Evolutionary conservation across 2,797 vertebrate species (phyloP).

Genomic region (Cryptoprocta ferox): DNA sequence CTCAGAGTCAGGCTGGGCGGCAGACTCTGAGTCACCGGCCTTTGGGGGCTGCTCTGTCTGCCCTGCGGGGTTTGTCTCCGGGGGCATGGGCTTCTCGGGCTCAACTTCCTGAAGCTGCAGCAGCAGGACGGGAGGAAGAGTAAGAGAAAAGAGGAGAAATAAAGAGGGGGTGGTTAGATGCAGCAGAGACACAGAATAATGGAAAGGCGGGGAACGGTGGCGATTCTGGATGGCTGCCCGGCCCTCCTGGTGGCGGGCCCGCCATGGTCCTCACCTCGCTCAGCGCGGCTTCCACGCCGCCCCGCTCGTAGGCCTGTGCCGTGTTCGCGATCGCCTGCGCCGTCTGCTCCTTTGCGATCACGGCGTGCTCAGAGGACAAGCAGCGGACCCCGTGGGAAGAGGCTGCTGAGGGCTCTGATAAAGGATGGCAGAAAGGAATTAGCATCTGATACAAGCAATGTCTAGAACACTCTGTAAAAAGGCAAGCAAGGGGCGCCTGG

Average conservation of each 20-base stretch:
- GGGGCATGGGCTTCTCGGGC: constrained; percentile 71
- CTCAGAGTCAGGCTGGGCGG: constrained; percentile 88
- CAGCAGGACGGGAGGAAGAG: constrained; percentile 73
- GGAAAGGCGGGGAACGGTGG: neutral
- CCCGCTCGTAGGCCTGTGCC: constrained; percentile 80
- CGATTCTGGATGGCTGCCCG: neutral
- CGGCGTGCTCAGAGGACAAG: constrained; percentile 85
- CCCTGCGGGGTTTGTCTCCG: constrained; percentile 79
- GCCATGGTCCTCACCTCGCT: constrained; percentile 81
- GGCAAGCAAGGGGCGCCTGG: neutral
- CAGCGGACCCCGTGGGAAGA: constrained; percentile 76
- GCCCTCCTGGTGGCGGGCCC: rapidly evolving
- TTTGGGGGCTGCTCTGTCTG: constrained; percentile 83
- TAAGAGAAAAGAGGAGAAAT: constrained; percentile 70
- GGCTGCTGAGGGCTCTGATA: constrained; percentile 76
- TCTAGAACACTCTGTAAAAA: neutral
- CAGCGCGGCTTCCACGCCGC: constrained; percentile 82
- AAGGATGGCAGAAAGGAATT: neutral
- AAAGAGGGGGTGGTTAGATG: neutral
- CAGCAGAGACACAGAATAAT: constrained; percentile 16
- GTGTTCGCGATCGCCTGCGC: constrained; percentile 86
- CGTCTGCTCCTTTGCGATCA: constrained; percentile 87
- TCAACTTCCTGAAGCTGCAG: constrained; percentile 84
- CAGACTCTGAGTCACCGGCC: constrained; percentile 73
- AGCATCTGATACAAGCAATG: rapidly evolving